phyloP scores from a whole-genome alignment of 2,113 vertebrate genomes.

The Seriola aureovittata region DNA sequence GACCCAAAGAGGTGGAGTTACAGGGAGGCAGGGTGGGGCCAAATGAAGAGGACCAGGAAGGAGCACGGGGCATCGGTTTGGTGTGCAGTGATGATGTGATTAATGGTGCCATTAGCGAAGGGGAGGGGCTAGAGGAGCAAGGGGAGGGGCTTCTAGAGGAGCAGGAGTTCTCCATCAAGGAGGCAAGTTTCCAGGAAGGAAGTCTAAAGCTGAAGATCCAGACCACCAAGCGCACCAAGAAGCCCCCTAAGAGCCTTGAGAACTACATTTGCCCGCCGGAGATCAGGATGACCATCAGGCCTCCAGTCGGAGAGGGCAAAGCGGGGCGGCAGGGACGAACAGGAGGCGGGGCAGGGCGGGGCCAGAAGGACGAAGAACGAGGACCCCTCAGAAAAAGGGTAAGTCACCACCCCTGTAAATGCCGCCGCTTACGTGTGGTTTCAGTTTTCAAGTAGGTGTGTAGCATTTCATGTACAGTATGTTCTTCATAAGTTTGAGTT shows the following conservation, averaged over 20 bases:
- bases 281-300: constrained; percentile 98
- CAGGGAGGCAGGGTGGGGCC: constrained; percentile 89
- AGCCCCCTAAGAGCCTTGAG: constrained; percentile 98
- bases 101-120: constrained; percentile 90
- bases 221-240: constrained; percentile 98
- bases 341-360: constrained; percentile 88
- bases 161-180: constrained; percentile 99
- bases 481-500: not conserved
- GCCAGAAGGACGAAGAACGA: constrained; percentile 91
- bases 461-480: not conserved
- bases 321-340: constrained; percentile 88
- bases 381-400: constrained; percentile 95
- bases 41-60: constrained; percentile 89
- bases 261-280: constrained; percentile 99
- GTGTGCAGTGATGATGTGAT: constrained; percentile 91
- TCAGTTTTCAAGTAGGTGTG: not conserved
- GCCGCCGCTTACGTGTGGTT: not conserved
- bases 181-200: constrained; percentile 97
- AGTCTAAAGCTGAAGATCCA: constrained; percentile 99
- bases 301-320: constrained; percentile 87
- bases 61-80: constrained; percentile 80
- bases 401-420: constrained; percentile 57
- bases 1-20: constrained; percentile 90
- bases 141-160: constrained; percentile 93
- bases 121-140: constrained; percentile 90